A percentile compares a stretch with the other conserved stretches of the same genome.
Evolutionary conservation across 2,797 vertebrate species (phyloP).

Genomic region (Acrossocheilus wenchowensis): DNA sequence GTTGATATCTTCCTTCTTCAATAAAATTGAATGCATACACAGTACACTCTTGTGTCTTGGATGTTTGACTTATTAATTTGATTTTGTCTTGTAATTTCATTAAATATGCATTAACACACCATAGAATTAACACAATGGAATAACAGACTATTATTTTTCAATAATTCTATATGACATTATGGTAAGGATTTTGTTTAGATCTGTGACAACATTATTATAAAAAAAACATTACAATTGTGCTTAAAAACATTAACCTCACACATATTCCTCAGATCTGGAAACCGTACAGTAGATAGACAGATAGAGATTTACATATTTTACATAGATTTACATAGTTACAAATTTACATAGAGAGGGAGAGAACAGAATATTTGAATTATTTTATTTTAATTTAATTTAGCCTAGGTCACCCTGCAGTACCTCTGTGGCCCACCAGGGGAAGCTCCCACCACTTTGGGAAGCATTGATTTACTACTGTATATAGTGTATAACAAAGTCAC

Average conservation of each 20-base stretch:
- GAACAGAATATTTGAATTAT: neutral
- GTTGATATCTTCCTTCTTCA: constrained; percentile 93
- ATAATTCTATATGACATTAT: neutral
- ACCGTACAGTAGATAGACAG: too few species aligned
- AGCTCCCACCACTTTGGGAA: neutral
- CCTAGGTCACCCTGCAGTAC: neutral
- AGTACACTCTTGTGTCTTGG: constrained; percentile 47
- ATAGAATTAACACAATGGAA: neutral
- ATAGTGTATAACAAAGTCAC: too few species aligned
- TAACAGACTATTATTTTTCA: neutral
- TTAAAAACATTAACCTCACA: neutral
- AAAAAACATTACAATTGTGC: neutral
- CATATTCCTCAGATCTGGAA: neutral
- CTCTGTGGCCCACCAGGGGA: neutral
- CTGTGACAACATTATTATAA: neutral
- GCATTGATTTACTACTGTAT: neutral
- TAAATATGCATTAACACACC: neutral
- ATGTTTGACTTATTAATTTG: neutral
- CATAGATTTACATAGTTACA: too few species aligned
- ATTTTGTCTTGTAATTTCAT: neutral
- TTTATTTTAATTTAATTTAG: neutral
- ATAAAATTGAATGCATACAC: constrained; percentile 93
- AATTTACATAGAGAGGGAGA: neutral
- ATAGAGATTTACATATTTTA: too few species aligned
- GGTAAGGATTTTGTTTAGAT: neutral